Evolutionary conservation across 2,888 invertebrate species (phyloP), one percentile per base, ranked within the genome.

Genomic region (Parnassius glacialis): DNA sequence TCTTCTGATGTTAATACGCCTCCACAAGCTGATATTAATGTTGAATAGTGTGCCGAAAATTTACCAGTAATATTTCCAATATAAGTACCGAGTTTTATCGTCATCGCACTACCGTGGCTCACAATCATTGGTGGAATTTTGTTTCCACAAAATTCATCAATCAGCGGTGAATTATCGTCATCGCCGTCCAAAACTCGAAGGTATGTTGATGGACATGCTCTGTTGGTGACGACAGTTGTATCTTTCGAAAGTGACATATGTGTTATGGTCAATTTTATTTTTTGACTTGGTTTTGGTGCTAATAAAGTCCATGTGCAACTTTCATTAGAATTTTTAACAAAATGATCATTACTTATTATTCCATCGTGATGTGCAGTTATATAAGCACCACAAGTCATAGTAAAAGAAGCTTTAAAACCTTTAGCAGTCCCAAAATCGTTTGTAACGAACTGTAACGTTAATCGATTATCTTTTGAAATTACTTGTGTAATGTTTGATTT

Each of bases 391-490:
- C 97, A 97, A 0, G 92, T 93, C 73, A 92, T 92, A 55, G 84
- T 91, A 85, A 93, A 96, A 54, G 92, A 92, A 2, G 96, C 95
- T 71, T 92, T 93, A 79, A 98, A 98, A 10, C 98, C 98, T 85
- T 95, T 95, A 0, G 93, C 93, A 42, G 93, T 87, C 1, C 93
- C 80, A 9, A 83, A 80, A 3, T 75, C 80, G 76, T 95, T 93
- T 0, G 94, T 92, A 62, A 90, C 90, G 81, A 97, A 94, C 52
- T 94, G 93, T 5, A 98, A 78, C 10, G 93, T 81, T 72, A 97
- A 85, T 54, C 64, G 59, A 64, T 87, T 80, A 83, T 95, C 95
- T 16, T 93, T 92, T 0, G 96, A 94, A 53, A 84, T 74, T 50
- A 93, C 90, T 75, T 74, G 76, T 50, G 78, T 75, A 47, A 64